Evolutionary conservation across 1,140 invertebrate species (phyloP).

Genomic region (Chlorops oryzae): DNA sequence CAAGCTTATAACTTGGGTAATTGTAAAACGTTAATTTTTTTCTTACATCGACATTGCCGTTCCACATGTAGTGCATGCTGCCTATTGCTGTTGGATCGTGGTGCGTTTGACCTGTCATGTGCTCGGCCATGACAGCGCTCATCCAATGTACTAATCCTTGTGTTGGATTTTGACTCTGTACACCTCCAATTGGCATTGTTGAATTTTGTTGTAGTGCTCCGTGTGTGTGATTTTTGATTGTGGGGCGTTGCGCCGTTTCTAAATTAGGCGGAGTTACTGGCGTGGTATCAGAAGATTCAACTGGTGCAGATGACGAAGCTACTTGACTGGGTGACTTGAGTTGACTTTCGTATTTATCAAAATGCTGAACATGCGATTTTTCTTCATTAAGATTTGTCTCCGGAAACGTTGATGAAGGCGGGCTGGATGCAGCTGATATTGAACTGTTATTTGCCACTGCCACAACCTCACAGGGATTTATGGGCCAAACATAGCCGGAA

Average conservation of each 20-base stretch:
- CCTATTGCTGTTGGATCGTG: slow-evolving; percentile 56
- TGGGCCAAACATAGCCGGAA: slow-evolving; percentile 6
- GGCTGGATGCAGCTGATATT: background rate
- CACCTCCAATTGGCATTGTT: slow-evolving; percentile 47
- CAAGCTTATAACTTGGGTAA: too few species aligned
- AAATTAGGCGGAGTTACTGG: background rate
- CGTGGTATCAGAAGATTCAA: background rate
- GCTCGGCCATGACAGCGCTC: slow-evolving; percentile 73
- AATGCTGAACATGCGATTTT: too few species aligned
- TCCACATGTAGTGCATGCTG: slow-evolving; percentile 66
- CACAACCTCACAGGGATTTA: background rate
- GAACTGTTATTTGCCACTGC: background rate
- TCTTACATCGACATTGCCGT: slow-evolving; percentile 58
- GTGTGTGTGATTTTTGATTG: slow-evolving; percentile 20
- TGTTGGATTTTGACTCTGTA: slow-evolving; percentile 58
- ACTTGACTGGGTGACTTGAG: background rate
- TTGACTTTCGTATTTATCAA: too few species aligned
- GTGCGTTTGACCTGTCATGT: slow-evolving; percentile 63
- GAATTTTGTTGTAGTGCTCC: too few species aligned
- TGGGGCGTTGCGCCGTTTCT: background rate
- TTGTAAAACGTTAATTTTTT: too few species aligned
- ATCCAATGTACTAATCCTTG: slow-evolving; percentile 74
- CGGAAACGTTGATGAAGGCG: too few species aligned
- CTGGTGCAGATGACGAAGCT: background rate
- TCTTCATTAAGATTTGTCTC: too few species aligned